A percentile compares a stretch with the other conserved stretches of the same genome.
Evolutionary conservation across 1,140 invertebrate species (phyloP).

Genomic region (Calephelis nemesis): DNA sequence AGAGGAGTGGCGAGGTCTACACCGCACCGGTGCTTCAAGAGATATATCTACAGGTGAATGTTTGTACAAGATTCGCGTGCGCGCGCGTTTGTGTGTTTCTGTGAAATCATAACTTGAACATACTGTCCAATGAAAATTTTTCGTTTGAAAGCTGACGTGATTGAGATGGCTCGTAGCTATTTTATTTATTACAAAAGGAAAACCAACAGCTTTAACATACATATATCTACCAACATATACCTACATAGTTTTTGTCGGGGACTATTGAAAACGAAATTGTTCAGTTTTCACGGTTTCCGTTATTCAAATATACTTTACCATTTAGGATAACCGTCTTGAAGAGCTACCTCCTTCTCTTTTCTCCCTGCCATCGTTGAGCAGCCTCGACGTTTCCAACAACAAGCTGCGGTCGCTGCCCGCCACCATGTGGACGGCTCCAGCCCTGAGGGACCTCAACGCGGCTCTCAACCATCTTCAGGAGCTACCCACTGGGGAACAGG

Average conservation of each 20-base stretch:
- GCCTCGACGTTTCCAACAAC: slow-evolving; percentile 96
- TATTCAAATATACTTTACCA: too few relatives aligned
- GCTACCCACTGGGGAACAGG: slow-evolving; percentile 80
- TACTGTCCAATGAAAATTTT: too few relatives aligned
- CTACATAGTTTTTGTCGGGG: too few relatives aligned
- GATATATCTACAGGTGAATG: slow-evolving; percentile 85
- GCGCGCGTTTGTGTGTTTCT: too few relatives aligned
- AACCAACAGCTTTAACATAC: too few relatives aligned
- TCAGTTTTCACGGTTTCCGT: too few relatives aligned
- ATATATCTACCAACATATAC: too few relatives aligned
- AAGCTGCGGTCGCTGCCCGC: slow-evolving; percentile 92
- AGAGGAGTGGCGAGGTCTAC: slow-evolving; percentile 63
- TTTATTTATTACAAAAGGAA: too few relatives aligned
- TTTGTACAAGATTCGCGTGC: not conserved
- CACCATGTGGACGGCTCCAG: slow-evolving; percentile 93
- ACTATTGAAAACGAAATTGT: too few relatives aligned
- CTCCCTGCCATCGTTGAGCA: slow-evolving; percentile 87
- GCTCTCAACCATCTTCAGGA: slow-evolving; percentile 94
- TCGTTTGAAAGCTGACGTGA: too few relatives aligned
- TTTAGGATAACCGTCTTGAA: slow-evolving; percentile 91
- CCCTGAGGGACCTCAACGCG: slow-evolving; percentile 93
- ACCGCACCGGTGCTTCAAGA: slow-evolving; percentile 91
- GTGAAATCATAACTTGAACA: too few relatives aligned
- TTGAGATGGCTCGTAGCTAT: too few relatives aligned
- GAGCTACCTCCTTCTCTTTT: slow-evolving; percentile 90